Base-by-base conservation (phyloP, 2,113 vertebrate species). In the Melanerpes aurifrons region DNA sequence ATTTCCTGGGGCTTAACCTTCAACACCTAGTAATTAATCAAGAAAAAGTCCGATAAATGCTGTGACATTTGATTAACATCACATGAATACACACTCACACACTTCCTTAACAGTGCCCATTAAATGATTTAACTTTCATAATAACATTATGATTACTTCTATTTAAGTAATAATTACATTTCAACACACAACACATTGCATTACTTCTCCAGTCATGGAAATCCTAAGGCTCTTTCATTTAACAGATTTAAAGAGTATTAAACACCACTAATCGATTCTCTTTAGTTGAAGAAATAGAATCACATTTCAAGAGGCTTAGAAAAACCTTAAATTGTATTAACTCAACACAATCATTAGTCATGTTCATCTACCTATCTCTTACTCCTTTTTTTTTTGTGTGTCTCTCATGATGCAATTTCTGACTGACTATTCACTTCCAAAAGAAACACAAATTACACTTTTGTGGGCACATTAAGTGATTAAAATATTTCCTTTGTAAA, bases 401-500 rank as follows among this genome's bases (percentile, higher is more conserved):
- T 37, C 37, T 37, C 29, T 37, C 54, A 12, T 81, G 45, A 75
- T 54, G 45, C n/a, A 80, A 86, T 62, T 86, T 8, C 10, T 75
- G 31, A 80, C 75, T 94, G 37, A 77, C 40, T 45, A 84, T 69
- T 81, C 37, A 75, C 62, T 84, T 86, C 45, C 47, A 80, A 82
- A 68, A 80, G 53, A 86, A 90, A 77, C 9, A 86, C 48, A 54
- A 93, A 78, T 82, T 80, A 71, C 45, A 78, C 29, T 94, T 88
- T 14, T 89, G 76, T 89, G 58, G n/a, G 22, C 40, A 47, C 18
- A 76, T 58, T 56, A 89, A 79, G 59, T 84, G 86, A 87, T 70
- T 61, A 32, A n/a, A 89, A 83, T 56, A 89, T 89, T 96, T 84
- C 71, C 25, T 83, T 88, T 43, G 56, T 59, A 81, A 95, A 78